phyloP scores from a whole-genome alignment of 2,113 vertebrate species.

The Peromyscus maniculatus region DNA sequence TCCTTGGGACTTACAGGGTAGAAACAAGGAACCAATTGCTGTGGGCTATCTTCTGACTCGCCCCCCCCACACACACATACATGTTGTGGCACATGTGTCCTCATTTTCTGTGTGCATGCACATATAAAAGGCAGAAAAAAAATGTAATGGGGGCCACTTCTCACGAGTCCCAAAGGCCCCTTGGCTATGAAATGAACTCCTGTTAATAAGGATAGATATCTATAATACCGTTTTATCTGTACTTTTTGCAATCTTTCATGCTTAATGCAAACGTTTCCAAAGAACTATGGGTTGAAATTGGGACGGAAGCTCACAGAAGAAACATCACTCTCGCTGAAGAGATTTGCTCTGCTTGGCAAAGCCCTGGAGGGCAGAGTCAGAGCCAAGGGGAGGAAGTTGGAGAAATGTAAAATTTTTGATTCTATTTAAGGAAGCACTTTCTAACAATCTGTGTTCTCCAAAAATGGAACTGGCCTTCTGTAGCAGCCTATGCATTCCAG shows the following conservation, averaged over 20 bases:
- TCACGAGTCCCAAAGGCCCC: neutral
- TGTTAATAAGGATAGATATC: neutral
- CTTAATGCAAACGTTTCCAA: neutral
- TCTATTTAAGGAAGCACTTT: slow-evolving; percentile 82
- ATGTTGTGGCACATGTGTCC: neutral
- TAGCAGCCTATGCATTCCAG: neutral
- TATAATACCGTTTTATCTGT: neutral
- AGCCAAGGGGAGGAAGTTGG: slow-evolving; percentile 5
- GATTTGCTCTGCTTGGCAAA: neutral
- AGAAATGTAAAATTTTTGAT: slow-evolving; percentile 46
- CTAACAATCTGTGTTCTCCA: slow-evolving; percentile 78
- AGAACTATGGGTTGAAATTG: neutral
- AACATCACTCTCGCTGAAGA: neutral
- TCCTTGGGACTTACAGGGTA: neutral
- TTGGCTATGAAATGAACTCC: neutral
- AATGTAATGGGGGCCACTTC: neutral
- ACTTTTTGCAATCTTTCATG: neutral
- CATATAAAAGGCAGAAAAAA: neutral
- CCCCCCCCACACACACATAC: neutral
- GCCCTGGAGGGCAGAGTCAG: neutral
- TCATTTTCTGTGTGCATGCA: neutral
- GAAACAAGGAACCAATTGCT: neutral
- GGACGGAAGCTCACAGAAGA: neutral
- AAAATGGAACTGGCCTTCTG: slow-evolving; percentile 74
- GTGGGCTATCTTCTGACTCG: neutral